phyloP scores from a whole-genome alignment of 2,113 vertebrate species.

The Dipodomys spectabilis region DNA sequence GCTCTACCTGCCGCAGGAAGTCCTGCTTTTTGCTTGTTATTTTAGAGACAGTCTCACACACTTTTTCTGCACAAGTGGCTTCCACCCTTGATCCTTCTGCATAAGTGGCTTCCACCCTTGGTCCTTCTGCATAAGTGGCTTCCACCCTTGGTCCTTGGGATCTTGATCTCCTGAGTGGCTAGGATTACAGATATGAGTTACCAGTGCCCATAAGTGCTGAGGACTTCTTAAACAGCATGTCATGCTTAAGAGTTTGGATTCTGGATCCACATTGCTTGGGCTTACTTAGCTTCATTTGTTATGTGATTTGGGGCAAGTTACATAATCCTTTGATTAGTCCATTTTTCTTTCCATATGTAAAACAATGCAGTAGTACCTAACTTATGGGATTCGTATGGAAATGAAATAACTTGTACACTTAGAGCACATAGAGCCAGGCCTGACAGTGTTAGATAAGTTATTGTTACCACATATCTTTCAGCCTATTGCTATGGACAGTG shows the following conservation, averaged over 20 bases:
- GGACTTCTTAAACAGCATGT: background rate
- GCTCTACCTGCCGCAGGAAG: too few species aligned
- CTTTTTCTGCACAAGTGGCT: too few species aligned
- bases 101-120: too few species aligned
- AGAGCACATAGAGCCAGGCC: background rate
- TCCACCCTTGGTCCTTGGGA: too few species aligned
- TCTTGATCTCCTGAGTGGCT: too few species aligned
- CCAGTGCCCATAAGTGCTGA: background rate
- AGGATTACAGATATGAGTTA: too few species aligned
- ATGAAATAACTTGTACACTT: background rate
- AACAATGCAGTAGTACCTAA: background rate
- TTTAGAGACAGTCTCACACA: too few species aligned
- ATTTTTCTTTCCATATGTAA: background rate
- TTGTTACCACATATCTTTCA: slow-evolving; percentile 72
- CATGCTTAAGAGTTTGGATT: background rate
- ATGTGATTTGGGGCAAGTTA: background rate
- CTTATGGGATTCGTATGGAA: background rate
- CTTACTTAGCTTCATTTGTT: background rate
- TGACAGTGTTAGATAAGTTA: background rate
- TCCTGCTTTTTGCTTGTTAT: too few species aligned
- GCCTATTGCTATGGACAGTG: slow-evolving; percentile 96
- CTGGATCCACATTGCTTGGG: background rate
- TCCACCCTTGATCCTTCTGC: too few species aligned
- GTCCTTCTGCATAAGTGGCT: too few species aligned
- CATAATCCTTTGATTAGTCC: background rate